A percentile compares a stretch with the other conserved stretches of the same genome.
These are phyloP conservation scores for Neopelma chrysocephalum DNA, from an alignment of 2,797 vertebrate genomes.

Conservation along the genomic window DNA sequence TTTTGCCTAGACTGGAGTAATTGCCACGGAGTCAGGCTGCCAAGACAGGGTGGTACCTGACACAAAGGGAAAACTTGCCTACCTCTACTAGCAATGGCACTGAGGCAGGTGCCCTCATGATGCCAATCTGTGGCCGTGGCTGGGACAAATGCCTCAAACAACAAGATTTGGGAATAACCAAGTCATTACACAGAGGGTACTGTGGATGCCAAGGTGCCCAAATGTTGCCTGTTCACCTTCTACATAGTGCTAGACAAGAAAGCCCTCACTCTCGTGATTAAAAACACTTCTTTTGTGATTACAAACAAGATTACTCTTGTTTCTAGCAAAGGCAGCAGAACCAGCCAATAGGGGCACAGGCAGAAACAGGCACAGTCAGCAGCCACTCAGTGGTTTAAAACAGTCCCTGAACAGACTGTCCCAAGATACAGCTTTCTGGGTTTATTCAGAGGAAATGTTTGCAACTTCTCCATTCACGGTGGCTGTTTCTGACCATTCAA, in stretches of 20 bases:
- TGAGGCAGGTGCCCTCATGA: not conserved
- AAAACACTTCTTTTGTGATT: no score
- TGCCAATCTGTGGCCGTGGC: not conserved
- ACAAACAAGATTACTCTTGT: not conserved
- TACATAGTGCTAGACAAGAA: not conserved
- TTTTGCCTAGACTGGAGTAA: not conserved
- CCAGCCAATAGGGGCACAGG: not conserved
- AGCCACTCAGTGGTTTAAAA: not conserved
- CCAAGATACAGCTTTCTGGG: not conserved
- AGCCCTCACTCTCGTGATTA: fast-evolving
- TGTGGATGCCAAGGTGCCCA: not conserved
- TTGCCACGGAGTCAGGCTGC: not conserved
- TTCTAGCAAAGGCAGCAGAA: not conserved
- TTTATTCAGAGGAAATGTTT: not conserved
- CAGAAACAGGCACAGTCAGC: not conserved
- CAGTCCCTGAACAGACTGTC: not conserved
- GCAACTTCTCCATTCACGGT: not conserved
- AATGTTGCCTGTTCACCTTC: not conserved
- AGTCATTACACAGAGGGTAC: not conserved
- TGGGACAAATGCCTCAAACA: not conserved
- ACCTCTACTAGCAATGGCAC: not conserved
- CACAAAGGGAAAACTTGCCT: not conserved
- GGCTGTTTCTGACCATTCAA: not conserved
- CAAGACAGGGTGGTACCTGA: not conserved
- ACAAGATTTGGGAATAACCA: not conserved